Percentiles rank a stretch among this genome's conserved stretches.
Evolutionary conservation across 2,113 vertebrate genomes (phyloP).

Genomic region (Mustela lutreola): DNA sequence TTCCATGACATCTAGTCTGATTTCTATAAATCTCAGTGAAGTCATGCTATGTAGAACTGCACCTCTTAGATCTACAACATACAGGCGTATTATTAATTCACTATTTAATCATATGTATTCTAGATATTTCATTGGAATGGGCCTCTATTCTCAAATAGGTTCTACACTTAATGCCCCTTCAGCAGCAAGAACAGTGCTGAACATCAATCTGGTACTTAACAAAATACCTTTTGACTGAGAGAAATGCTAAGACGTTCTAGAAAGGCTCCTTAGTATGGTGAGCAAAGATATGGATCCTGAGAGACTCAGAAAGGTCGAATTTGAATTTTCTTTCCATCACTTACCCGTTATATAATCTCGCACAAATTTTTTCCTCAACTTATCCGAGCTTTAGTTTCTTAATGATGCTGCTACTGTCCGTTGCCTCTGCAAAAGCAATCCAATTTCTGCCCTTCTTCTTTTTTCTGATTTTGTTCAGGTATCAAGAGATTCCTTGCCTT

Average conservation of each 20-base stretch:
- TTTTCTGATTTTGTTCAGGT: not conserved
- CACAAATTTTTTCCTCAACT: not conserved
- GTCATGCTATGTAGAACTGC: not conserved
- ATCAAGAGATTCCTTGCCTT: not conserved
- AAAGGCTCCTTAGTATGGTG: not conserved
- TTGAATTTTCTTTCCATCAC: not conserved
- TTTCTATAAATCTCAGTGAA: not conserved
- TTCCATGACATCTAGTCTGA: not conserved
- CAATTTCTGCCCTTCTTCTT: not conserved
- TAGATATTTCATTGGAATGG: not conserved
- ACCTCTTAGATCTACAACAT: not conserved
- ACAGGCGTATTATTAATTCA: not conserved
- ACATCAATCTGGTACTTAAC: not conserved
- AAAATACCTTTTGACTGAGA: not conserved
- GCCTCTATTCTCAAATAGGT: not conserved
- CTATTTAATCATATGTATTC: not conserved
- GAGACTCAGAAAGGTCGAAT: not conserved
- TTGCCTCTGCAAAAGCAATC: not conserved
- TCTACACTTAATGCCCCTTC: not conserved
- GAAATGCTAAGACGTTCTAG: not conserved
- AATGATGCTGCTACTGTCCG: not conserved
- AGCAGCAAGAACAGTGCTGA: not conserved
- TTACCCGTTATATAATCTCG: not conserved
- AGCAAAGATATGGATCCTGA: not conserved
- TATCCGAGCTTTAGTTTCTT: slow-evolving; percentile 2